A percentile compares a stretch with the other conserved stretches of the same genome.
Evolutionary conservation across 2,113 vertebrate genomes (phyloP).

Genomic region (Elaphurus davidianus): DNA sequence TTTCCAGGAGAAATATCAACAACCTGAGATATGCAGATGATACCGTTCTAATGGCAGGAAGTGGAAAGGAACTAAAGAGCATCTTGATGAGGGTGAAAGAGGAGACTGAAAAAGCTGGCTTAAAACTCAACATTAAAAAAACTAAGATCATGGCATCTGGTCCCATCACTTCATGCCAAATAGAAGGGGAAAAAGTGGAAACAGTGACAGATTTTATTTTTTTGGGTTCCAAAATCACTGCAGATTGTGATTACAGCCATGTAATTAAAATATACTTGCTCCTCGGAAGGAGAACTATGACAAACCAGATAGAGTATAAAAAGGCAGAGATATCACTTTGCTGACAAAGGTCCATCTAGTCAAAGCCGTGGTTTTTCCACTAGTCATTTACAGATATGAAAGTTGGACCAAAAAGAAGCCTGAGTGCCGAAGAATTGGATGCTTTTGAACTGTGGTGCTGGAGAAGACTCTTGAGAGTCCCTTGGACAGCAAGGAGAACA

Average conservation of each 20-base stretch:
- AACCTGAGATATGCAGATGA: neutral
- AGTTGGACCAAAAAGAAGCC: neutral
- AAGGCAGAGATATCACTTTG: neutral
- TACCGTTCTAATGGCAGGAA: neutral
- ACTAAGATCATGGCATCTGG: neutral
- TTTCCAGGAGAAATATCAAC: neutral
- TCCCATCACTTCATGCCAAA: neutral
- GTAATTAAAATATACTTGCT: neutral
- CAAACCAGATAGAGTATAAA: neutral
- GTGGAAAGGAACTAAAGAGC: neutral
- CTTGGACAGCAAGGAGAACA: neutral
- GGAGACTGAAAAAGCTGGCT: neutral
- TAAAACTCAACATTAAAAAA: neutral
- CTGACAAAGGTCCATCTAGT: neutral
- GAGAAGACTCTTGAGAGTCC: neutral
- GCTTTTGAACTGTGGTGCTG: neutral
- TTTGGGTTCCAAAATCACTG: neutral
- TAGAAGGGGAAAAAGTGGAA: neutral
- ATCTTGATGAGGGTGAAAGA: neutral
- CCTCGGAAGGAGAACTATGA: neutral
- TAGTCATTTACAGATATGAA: neutral
- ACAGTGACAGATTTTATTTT: neutral
- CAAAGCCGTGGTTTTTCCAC: neutral
- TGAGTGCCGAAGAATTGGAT: neutral
- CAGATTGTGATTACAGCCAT: neutral